These are phyloP conservation scores for Hassar affinis DNA, from an alignment of 2,113 vertebrate species.

Conservation along the genomic window DNA sequence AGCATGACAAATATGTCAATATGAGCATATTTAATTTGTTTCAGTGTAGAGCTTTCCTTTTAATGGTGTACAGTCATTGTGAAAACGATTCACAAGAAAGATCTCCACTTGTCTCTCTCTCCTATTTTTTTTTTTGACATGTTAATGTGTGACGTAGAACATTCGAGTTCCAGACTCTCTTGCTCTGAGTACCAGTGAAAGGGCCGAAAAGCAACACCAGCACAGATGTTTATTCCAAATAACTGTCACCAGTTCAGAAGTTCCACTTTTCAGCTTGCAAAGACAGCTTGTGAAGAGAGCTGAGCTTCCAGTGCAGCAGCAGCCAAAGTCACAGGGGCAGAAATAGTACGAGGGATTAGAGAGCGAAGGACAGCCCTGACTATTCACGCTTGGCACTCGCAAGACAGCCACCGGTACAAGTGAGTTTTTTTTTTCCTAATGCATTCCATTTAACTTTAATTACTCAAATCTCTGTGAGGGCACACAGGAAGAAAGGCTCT, in stretches of 20 bases:
- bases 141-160: neutral
- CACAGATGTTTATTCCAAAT: conserved; percentile 54
- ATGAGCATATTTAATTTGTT: neutral
- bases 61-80: neutral
- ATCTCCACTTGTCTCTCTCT: neutral
- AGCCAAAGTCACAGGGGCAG: conserved; percentile 83
- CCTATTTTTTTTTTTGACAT: neutral
- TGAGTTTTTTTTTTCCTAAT: conserved; percentile 73
- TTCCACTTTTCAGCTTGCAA: conserved; percentile 47
- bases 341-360: conserved; percentile 75
- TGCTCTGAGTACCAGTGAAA: neutral
- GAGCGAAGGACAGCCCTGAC: conserved; percentile 76
- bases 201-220: conserved; percentile 35
- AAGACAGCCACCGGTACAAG: conserved; percentile 76
- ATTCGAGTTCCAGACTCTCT: neutral
- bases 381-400: conserved; percentile 78
- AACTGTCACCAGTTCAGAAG: conserved; percentile 47
- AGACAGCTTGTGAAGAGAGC: conserved; percentile 40
- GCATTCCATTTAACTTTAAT: conserved; percentile 86
- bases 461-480: conserved; percentile 85
- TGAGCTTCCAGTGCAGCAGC: conserved; percentile 74
- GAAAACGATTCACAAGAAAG: neutral
- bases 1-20: neutral
- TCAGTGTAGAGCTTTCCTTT: neutral
- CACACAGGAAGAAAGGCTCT: conserved; percentile 79